Evolutionary conservation across 2,888 invertebrate species (phyloP), one percentile per base, ranked within the genome.

Genomic region (Exephanes ischioxanthus): DNA sequence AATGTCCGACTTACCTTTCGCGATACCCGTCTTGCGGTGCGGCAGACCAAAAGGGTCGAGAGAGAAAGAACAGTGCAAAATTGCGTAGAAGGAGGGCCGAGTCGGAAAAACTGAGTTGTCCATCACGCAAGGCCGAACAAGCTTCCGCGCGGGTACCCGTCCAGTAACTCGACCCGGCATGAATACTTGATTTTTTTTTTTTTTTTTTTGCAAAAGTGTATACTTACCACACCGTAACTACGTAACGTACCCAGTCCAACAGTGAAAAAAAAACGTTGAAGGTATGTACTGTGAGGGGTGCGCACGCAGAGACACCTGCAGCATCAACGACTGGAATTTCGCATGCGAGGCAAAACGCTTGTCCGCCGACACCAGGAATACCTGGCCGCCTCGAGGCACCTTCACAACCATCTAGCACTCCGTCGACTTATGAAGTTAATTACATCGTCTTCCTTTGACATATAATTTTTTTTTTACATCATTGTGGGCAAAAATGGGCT

Each of bases 1-100:
- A 87, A 88, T 84, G 75, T 70, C 63, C 68, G 81, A 77, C 78
- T 80, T 72, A 83, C 61, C 70, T 85, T 83, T 66, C 80, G 41
- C 81, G 51, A 87, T 83, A 84, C 83, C 88, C 87, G 88, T 83
- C 61, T 9, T 26, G 58, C 61, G 33, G 58, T 76, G 37, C 19
- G 55, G 48, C 37, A 63, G 61, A 58, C 51, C 70, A 68, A 45
- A 61, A 73, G 71, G 66, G 61, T 63, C 55, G 26, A 26, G 72
- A 79, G 84, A 51, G 75, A 86, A 83, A 80, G 55, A 58, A 83
- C 51, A 79, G 67, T 51, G 63, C 68, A 87, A 83, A 61, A 85
- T 84, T 80, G 76, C 67, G 66, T 53, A 77, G 58, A 61, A 67
- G 41, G 82, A 58, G 19, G 51, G n/a, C 3, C 11, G 26, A 41